Base-by-base conservation (phyloP, 2,888 invertebrate species). In the Ischnus inquisitorius region DNA sequence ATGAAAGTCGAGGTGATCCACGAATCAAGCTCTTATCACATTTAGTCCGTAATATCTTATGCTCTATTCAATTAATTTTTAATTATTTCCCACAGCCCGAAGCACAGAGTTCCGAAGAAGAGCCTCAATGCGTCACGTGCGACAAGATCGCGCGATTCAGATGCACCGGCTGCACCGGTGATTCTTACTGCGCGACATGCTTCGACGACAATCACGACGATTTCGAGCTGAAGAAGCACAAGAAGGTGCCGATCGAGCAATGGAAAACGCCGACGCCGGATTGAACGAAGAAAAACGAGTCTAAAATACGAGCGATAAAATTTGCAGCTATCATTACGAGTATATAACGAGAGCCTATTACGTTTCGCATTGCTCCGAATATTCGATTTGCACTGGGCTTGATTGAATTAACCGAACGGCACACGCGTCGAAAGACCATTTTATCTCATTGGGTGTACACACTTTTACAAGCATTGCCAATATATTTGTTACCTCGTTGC, bases 41-140 rank as follows among this genome's bases (percentile, higher is more conserved):
- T 28, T 74, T 34, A 22, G 43, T 43, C 43, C 14, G 14, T 22
- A 22, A 22, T 5, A 22, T 22, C 12, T 22, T 2, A 57, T 34
- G 34, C 34, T 34, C 5, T 34, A 48, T 28, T 16, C 1, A 16
- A 16, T 51, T 41, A 0, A 28, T 34, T 5, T 48, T 76, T 60
- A 2, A 43, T 28, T 8, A 60, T 77, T 51, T 68, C 16, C 22
- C 39, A 28, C 67, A 86, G 79, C 54, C 43, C 3, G 41, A 28
- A 51, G 25, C 80, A 12, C 57, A 28, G 60, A 74, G 79, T 60
- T 80, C 79, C 6, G 89, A 88, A 8, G 88, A 90, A 25, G 90
- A 97, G 64, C 97, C 97, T 3, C 97, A 97, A 95, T 98, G 98
- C 94, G 96, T 96, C 87, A 96, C 98, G 87, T 98, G 98, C 92